Evolutionary conservation across 2,113 vertebrate genomes (phyloP).

Genomic region (Gadus macrocephalus): DNA sequence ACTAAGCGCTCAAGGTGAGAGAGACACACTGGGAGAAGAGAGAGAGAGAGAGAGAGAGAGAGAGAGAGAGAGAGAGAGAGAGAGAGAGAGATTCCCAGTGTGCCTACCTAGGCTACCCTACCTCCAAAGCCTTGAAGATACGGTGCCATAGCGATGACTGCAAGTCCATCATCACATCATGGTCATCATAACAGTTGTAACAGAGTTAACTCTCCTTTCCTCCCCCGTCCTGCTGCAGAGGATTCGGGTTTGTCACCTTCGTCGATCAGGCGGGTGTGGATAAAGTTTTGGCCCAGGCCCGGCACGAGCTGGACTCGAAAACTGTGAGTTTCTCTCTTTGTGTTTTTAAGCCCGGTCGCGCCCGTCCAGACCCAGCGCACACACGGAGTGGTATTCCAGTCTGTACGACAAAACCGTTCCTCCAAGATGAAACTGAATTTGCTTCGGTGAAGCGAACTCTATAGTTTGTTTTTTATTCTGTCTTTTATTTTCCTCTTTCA

Average conservation of each 20-base stretch:
- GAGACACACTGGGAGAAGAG: conserved; percentile 13
- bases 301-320: conserved; percentile 98
- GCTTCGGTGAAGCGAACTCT: conserved; percentile 1
- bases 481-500: neutral
- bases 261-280: conserved; percentile 97
- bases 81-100: too few species aligned
- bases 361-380: conserved; percentile 6
- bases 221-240: conserved; percentile 68
- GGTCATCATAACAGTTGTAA: too few species aligned
- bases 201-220: too few species aligned
- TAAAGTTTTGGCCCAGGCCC: conserved; percentile 96
- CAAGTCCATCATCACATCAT: too few species aligned
- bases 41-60: too few species aligned
- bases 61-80: too few species aligned
- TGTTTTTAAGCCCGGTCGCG: conserved; percentile 38
- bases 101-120: too few species aligned
- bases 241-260: conserved; percentile 98
- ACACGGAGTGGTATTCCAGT: too few species aligned
- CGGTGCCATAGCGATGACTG: too few species aligned
- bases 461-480: neutral
- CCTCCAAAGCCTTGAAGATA: too few species aligned
- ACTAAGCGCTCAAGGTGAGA: conserved; percentile 98
- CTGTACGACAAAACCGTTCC: neutral
- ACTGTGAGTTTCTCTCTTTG: conserved; percentile 85
- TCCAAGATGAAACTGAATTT: conserved; percentile 1